A percentile compares a stretch with the other conserved stretches of the same genome.
phyloP scores from a whole-genome alignment of 1,140 invertebrate species.

The Neelides sp. region DNA sequence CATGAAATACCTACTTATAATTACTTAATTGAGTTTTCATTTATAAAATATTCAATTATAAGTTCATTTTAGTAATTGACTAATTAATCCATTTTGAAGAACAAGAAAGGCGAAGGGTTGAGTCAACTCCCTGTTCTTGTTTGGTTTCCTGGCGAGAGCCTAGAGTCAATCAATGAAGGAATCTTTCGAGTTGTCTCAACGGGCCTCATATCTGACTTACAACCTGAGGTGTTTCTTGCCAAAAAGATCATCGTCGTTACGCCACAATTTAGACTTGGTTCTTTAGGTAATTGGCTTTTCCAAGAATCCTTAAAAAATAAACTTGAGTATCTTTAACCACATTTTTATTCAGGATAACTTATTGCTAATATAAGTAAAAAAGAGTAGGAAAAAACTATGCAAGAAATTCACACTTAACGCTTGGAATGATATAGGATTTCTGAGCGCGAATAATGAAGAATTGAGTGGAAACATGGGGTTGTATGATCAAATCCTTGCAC shows the following conservation, averaged over 20 bases:
- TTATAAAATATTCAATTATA: too few species aligned
- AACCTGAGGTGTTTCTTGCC: conserved; percentile 38
- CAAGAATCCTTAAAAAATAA: too few species aligned
- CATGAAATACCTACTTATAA: too few species aligned
- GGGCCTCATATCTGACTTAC: conserved; percentile 20
- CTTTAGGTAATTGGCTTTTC: conserved; percentile 62
- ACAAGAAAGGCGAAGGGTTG: not conserved
- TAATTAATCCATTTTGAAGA: too few species aligned
- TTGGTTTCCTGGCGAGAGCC: conserved; percentile 88
- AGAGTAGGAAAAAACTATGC: too few species aligned
- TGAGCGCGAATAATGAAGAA: conserved; percentile 56
- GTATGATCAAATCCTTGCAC: conserved; percentile 81
- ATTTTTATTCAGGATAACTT: too few species aligned
- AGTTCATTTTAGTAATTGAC: too few species aligned
- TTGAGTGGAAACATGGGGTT: conserved; percentile 81
- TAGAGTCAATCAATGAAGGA: conserved; percentile 77
- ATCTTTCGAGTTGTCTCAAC: conserved; percentile 85
- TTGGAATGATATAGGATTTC: conserved; percentile 31
- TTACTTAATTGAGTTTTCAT: too few species aligned
- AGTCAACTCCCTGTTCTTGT: conserved; percentile 59
- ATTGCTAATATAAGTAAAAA: too few species aligned
- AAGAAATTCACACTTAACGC: too few species aligned
- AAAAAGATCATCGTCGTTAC: conserved; percentile 85
- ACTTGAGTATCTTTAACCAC: too few species aligned
- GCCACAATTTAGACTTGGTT: conserved; percentile 88